Base-by-base conservation (phyloP, 2,888 invertebrate genomes). In the Hybos culiciformis region DNA sequence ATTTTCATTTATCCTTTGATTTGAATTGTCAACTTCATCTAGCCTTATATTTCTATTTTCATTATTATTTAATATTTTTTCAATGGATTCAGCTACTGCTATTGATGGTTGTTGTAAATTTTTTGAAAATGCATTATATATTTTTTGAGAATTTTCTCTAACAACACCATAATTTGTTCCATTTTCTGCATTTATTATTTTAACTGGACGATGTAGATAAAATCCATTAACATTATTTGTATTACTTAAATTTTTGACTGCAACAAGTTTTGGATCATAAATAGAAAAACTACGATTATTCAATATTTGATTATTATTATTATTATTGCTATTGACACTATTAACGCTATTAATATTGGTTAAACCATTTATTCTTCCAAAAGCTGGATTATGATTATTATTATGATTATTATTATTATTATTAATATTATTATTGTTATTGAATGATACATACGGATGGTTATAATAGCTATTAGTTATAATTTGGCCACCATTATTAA, bases 141-240 rank as follows among this genome's bases (percentile, higher is more conserved):
- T 49, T 43, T 51, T 50, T 42, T 53, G 51, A 15, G 43, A 39
- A 20, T n/a, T n/a, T n/a, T n/a, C n/a, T n/a, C n/a, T n/a, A n/a
- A n/a, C n/a, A n/a, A n/a, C n/a, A n/a, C n/a, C n/a, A n/a, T n/a
- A n/a, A n/a, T n/a, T n/a, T n/a, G n/a, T n/a, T n/a, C n/a, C n/a
- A n/a, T n/a, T n/a, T n/a, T n/a, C n/a, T n/a, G n/a, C n/a, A n/a
- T n/a, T n/a, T n/a, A n/a, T n/a, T n/a, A n/a, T n/a, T n/a, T n/a
- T n/a, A n/a, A n/a, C n/a, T 32, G 49, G 50, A 31, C 46, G 43
- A 39, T 53, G 52, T 20, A 53, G 38, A 43, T 42, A 53, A 43
- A 52, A 53, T 15, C 50, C 49, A 39, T 20, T 39, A n/a, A 14
- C 15, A 37, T 38, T 43, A 33, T 31, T 42, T 31, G 43, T 49